Evolutionary conservation across 2,888 invertebrate species (phyloP), one percentile per base, ranked within the genome.

Genomic region (Thera obeliscata): DNA sequence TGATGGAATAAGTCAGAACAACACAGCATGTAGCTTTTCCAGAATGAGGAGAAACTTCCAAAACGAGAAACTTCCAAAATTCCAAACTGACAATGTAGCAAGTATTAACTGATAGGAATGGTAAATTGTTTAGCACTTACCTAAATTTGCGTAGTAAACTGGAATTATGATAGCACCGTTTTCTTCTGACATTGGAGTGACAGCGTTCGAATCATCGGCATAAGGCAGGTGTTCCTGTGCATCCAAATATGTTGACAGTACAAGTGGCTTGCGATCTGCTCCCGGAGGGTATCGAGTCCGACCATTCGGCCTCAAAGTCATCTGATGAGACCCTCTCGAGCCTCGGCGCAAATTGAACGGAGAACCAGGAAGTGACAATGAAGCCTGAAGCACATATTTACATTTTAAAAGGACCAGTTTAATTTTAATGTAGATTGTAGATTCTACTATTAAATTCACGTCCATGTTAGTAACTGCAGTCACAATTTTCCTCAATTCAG

Each of bases 161-260:
- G 98, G 98, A 82, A 98, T 97, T 83, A 98, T 97, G 90, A 98
- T 98, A 86, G 98, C 98, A 85, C 98, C 98, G 90, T 98, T 98
- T 93, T 99, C 99, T 94, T 99, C 99, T 75, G 98, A 98, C 97
- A 98, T 98, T 64, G 99, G 99, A 72, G 99, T 99, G 69, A 98
- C 99, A 75, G 98, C 99, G 85, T 98, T 98, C 74, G 98, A 98
- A 93, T 99, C 99, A 89, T 99, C 99, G 67, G 98, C 99, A 88
- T 98, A 99, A 68, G 99, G 99, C 85, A 99, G 95, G 91, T 98
- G 98, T 94, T 98, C 98, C 90, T 97, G 97, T 78, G 97, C 98
- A 89, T 98, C 98, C 90, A 98, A 95, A 94, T 98, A 98, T 77
- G 98, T 98, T 82, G 98, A 98, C 77, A 98, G 95, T 76, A 99